Conservation (phyloP, 2,797 vertebrate genomes). For the Sparidentex hasta region DNA sequence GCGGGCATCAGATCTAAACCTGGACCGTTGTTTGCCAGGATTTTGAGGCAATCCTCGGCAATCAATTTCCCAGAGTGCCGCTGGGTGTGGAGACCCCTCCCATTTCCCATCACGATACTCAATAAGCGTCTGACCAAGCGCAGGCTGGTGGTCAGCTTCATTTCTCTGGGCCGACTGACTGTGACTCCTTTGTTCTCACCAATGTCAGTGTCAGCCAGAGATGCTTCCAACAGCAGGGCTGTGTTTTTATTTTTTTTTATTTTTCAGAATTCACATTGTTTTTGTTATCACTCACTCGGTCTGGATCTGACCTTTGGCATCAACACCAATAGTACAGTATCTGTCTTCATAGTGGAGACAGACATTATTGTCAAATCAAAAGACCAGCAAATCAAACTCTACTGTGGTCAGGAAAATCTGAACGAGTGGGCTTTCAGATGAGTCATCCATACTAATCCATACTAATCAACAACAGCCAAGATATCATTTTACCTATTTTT, state of each 20-base stretch:
- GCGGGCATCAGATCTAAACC: slow-evolving; percentile 39
- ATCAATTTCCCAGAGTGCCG: slow-evolving; percentile 57
- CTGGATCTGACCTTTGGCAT: slow-evolving; percentile 30
- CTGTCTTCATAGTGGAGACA: not conserved
- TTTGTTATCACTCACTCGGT: slow-evolving; percentile 2
- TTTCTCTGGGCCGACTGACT: slow-evolving; percentile 41
- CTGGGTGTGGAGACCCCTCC: slow-evolving; percentile 53
- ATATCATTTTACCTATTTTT: not conserved
- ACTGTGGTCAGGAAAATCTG: not conserved
- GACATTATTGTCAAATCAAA: slow-evolving; percentile 13
- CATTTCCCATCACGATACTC: slow-evolving; percentile 57
- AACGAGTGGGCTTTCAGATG: not conserved
- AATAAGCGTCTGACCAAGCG: slow-evolving; percentile 53
- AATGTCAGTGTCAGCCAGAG: slow-evolving; percentile 18
- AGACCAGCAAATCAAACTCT: not conserved
- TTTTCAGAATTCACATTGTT: not conserved
- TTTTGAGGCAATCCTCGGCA: slow-evolving; percentile 19
- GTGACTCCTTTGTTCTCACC: slow-evolving; percentile 37
- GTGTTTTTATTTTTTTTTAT: not conserved
- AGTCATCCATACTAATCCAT: too few species aligned
- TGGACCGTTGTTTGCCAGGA: not conserved
- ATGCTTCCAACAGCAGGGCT: slow-evolving; percentile 15
- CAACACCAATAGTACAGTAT: slow-evolving; percentile 8
- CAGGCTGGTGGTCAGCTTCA: slow-evolving; percentile 53
- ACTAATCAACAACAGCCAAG: not conserved